Base-by-base conservation (phyloP, 2,888 invertebrate genomes). In the Orthonevra nobilis region DNA sequence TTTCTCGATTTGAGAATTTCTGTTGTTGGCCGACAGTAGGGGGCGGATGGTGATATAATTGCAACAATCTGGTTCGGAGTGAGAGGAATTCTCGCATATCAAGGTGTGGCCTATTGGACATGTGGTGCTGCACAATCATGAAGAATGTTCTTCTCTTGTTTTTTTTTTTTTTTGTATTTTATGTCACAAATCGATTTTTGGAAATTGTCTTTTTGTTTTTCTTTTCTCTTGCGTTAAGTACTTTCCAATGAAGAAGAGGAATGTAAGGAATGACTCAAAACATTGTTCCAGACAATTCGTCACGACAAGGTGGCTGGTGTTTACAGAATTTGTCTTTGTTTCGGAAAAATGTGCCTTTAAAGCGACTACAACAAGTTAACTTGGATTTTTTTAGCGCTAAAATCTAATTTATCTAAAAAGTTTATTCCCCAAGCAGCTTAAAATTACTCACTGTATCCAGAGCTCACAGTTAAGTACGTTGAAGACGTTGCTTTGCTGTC, bases 221-320 rank as follows among this genome's bases (percentile, higher is more conserved):
- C 10, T 42, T n/a, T 52, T 38, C 3, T 2, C 19, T 40, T 50
- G 5, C 2, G 17, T 23, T 48, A 79, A 79, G 30, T 61, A 73
- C 42, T 50, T 79, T 79, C 54, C 40, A 79, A 79, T 73, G 48
- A 68, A 28, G 73, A 54, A 50, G 9, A 42, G 44, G 44, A 79
- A 66, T 72, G 17, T n/a, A n/a, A n/a, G n/a, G 30, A 10, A 14
- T 12, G 34, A 46, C 52, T 68, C 60, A 73, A 68, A 73, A 79
- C 42, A 73, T 7, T 36, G 17, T 7, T n/a, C 60, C 61, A 79
- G 79, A 79, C 79, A 61, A 79, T 79, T 79, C 73, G 79, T 79
- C 61, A 79, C 79, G 79, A 68, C 79, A 79, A 79, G 79, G 73
- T 79, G 79, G 73, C 75, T 75, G 20, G 48, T 20, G 30, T 19